Evolutionary conservation across 1,140 invertebrate genomes (phyloP).

Genomic region (Arion vulgaris): DNA sequence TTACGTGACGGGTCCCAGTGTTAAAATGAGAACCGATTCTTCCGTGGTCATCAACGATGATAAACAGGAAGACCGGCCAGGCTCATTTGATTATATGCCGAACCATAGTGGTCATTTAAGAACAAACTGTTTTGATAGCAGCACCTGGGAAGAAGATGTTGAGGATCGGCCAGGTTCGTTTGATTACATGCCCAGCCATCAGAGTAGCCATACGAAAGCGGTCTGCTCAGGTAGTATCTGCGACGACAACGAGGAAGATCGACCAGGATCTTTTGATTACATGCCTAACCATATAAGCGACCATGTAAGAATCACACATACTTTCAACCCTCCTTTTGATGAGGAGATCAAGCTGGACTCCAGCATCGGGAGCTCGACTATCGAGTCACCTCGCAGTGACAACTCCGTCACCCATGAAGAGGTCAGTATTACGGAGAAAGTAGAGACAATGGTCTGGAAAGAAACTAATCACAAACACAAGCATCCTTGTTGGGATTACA

Average conservation of each 20-base stretch:
- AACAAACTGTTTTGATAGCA: too few relatives aligned
- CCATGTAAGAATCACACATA: constrained; percentile 39
- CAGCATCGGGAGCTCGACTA: constrained; percentile 48
- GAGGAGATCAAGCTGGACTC: constrained; percentile 60
- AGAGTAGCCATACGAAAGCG: too few relatives aligned
- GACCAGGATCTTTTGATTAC: constrained; percentile 4
- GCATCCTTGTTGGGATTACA: constrained; percentile 1
- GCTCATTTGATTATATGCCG: constrained; percentile 1
- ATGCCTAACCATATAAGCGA: not conserved
- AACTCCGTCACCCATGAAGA: constrained; percentile 19
- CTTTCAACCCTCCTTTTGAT: constrained; percentile 53
- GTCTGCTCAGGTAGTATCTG: not conserved
- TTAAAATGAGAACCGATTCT: too few relatives aligned
- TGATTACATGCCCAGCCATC: not conserved
- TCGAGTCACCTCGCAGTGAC: constrained; percentile 61
- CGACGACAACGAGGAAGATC: not conserved
- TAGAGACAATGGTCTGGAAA: not conserved
- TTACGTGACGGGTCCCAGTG: too few relatives aligned
- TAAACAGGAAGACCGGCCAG: not conserved
- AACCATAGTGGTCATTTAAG: constrained; percentile 18
- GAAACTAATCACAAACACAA: not conserved
- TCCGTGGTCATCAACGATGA: not conserved
- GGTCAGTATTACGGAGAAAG: not conserved
- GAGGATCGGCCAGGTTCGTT: too few relatives aligned
- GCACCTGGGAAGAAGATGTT: too few relatives aligned